Evolutionary conservation across 2,113 vertebrate genomes (phyloP), one percentile per base, ranked within the genome.

Genomic region (Geococcyx californianus): DNA sequence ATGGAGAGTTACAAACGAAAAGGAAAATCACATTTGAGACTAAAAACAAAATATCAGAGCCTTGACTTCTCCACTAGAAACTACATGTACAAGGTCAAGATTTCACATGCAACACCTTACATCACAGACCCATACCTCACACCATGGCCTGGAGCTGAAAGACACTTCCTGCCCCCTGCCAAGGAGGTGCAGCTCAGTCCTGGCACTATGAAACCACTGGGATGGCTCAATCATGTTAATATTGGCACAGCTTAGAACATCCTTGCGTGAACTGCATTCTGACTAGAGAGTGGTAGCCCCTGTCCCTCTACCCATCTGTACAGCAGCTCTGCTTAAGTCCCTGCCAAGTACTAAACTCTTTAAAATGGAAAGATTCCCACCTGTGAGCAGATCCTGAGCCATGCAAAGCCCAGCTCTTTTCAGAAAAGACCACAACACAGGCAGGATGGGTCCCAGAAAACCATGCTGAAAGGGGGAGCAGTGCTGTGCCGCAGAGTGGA

Each of bases 51-150:
- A 93, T 95, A 96, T 97, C 97, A 98, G 97, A 98, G 96, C 97
- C 97, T 98, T 97, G 98, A 98, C 97, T 98, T 98, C 91, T 98
- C 96, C 98, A 98, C 98, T 98, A 98, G 97, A 98, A 98, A 98
- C 97, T 98, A 98, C 98, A 98, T 96, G 56, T 98, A 98, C 97
- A 97, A 96, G 97, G 97, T 98, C 98, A 98, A 97, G 97, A 97
- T 97, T 98, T 98, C 97, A 98, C 98, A 98, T 98, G 98, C 98
- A 98, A 98, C 98, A 98, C 97, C 97, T 97, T 98, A 98, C 97
- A 97, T 98, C 97, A 98, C 97, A 98, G 98, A 98, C 96, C 91
- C 83, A 97, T 97, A 98, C 98, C 98, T 98, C 98, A 97, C 97
- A 97, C 67, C 95, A 97, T 96, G 96, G 95, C 94, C 95, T 94